Percentiles rank a stretch among this genome's conserved stretches.
These are phyloP conservation scores for Bombus impatiens DNA, from an alignment of 1,140 invertebrate genomes.

Conservation along the genomic window DNA sequence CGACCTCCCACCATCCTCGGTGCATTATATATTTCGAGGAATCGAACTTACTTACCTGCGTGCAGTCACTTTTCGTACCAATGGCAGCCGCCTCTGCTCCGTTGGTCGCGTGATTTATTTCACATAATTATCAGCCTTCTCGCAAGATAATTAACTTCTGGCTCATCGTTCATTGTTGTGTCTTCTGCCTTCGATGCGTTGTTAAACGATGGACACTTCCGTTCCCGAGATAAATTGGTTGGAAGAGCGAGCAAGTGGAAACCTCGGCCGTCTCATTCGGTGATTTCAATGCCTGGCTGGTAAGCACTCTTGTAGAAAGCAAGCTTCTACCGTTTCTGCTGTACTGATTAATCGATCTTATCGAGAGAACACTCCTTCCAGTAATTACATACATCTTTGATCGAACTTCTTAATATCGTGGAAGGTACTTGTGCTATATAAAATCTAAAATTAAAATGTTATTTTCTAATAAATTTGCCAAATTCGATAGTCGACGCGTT, in stretches of 20 bases:
- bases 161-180: neutral
- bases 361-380: too few species aligned
- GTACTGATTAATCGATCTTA: too few species aligned
- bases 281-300: constrained; percentile 11
- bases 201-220: neutral
- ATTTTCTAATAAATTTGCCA: too few species aligned
- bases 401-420: neutral
- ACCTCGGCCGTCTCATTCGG: too few species aligned
- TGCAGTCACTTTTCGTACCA: constrained; percentile 30
- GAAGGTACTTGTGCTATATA: too few species aligned
- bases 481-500: too few species aligned
- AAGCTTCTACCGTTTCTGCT: too few species aligned
- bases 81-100: constrained; percentile 15
- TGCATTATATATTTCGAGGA: constrained; percentile 65
- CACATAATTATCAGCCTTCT: constrained; percentile 18
- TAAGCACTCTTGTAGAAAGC: neutral
- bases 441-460: too few species aligned
- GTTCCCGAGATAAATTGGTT: neutral
- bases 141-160: constrained; percentile 25
- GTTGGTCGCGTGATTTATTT: constrained; percentile 37
- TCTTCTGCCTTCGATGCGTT: too few species aligned
- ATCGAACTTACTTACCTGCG: constrained; percentile 54
- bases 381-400: too few species aligned
- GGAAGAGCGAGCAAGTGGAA: too few species aligned
- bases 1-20: constrained; percentile 64